Conservation (phyloP, 2,888 invertebrate genomes). For the Eilema caniola region DNA sequence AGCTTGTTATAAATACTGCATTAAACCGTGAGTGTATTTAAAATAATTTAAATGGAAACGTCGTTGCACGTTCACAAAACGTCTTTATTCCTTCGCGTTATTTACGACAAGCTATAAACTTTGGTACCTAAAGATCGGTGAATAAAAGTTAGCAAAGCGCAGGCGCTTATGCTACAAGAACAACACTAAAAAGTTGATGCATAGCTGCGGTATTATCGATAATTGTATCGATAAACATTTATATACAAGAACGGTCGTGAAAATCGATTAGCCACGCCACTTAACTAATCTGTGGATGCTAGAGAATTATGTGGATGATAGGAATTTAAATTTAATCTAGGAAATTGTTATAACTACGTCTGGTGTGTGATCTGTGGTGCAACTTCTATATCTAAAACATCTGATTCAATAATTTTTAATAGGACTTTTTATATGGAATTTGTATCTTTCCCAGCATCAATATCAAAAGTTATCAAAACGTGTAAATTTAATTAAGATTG, state of each 20-base stretch:
- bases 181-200: constrained; percentile 69
- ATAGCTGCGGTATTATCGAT: constrained; percentile 49
- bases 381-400: constrained; percentile 31
- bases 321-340: constrained; percentile 45
- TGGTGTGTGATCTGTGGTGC: constrained; percentile 36
- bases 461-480: constrained; percentile 7
- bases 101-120: constrained; percentile 80
- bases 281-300: constrained; percentile 40
- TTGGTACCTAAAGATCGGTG: constrained; percentile 77
- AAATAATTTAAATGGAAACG: constrained; percentile 82
- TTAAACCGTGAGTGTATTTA: constrained; percentile 72
- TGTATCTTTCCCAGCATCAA: not conserved
- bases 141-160: constrained; percentile 77
- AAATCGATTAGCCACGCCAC: constrained; percentile 49
- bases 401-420: constrained; percentile 24
- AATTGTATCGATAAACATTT: constrained; percentile 53
- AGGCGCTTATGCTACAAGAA: constrained; percentile 63
- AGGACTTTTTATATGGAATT: constrained; percentile 13
- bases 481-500: constrained; percentile 22
- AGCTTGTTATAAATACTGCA: constrained; percentile 72
- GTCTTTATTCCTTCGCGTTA: constrained; percentile 79
- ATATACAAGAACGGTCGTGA: constrained; percentile 36
- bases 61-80: constrained; percentile 75
- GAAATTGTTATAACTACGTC: constrained; percentile 36
- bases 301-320: constrained; percentile 41